Conservation (phyloP, 2,113 vertebrate genomes). For the Hyperoodon ampullatus region DNA sequence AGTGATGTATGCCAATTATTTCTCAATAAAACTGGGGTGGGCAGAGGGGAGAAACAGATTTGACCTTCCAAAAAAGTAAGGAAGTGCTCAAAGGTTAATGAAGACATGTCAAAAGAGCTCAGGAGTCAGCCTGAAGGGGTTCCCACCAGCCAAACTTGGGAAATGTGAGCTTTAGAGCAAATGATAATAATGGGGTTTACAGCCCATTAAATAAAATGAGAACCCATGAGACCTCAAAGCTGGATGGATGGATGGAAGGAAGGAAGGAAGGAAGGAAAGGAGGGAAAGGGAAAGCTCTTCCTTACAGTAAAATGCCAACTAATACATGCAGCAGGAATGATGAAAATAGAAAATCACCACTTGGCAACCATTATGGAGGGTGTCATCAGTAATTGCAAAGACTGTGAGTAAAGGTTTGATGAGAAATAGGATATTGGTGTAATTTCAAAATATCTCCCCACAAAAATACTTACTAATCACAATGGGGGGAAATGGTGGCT, state of each 20-base stretch:
- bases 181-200: neutral
- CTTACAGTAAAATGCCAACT: neutral
- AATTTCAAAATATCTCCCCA: neutral
- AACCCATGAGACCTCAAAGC: neutral
- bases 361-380: neutral
- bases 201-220: neutral
- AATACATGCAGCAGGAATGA: neutral
- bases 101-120: neutral
- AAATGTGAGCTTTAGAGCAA: neutral
- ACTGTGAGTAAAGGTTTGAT: neutral
- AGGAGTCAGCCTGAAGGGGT: neutral
- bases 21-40: neutral
- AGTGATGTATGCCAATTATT: neutral
- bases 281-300: neutral
- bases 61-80: neutral
- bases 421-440: neutral
- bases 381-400: neutral
- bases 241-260: too few species aligned
- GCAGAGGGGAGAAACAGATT: neutral
- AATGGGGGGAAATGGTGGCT: neutral
- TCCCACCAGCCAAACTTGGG: neutral
- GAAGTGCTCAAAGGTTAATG: neutral
- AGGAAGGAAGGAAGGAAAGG: neutral
- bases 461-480: neutral
- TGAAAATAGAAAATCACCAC: neutral